Percentiles rank a stretch among this genome's conserved stretches.
Evolutionary conservation across 2,797 vertebrate genomes (phyloP).

Genomic region (Catharus ustulatus): DNA sequence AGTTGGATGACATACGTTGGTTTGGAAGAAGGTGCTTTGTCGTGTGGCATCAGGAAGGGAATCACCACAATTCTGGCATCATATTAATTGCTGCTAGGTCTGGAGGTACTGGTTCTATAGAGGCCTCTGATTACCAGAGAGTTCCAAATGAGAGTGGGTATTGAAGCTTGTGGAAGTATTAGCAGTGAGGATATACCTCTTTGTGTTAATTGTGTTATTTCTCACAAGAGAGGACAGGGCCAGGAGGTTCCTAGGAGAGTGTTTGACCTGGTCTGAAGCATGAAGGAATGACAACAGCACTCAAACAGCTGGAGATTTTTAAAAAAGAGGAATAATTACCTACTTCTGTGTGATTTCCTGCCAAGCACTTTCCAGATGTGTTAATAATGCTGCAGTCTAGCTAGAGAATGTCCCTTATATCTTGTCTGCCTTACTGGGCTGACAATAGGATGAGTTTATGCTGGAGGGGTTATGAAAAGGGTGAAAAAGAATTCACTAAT

Average conservation of each 20-base stretch:
- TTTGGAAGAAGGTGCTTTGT: not conserved
- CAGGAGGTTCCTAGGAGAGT: not conserved
- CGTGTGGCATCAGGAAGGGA: not conserved
- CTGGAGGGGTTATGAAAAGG: not conserved
- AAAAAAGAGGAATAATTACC: not conserved
- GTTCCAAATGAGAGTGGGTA: not conserved
- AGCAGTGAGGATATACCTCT: not conserved
- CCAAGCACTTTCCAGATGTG: not conserved
- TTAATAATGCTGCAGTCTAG: not conserved
- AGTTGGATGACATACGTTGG: fast-evolving
- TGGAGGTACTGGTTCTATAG: not conserved
- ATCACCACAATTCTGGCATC: not conserved
- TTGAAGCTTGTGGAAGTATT: not conserved
- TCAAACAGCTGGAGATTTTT: not conserved
- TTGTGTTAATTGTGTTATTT: not conserved
- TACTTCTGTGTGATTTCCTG: not conserved
- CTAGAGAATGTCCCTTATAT: not conserved
- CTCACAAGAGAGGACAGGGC: not conserved
- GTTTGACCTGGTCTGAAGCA: not conserved
- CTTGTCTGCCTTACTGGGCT: not conserved
- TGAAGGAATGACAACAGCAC: not conserved
- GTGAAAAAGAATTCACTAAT: not conserved
- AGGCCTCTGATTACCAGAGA: not conserved
- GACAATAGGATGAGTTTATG: not conserved
- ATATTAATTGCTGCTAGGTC: not conserved